Percentiles rank a stretch among this genome's conserved stretches.
phyloP scores from a whole-genome alignment of 2,797 vertebrate species.

The Protonibea diacanthus region DNA sequence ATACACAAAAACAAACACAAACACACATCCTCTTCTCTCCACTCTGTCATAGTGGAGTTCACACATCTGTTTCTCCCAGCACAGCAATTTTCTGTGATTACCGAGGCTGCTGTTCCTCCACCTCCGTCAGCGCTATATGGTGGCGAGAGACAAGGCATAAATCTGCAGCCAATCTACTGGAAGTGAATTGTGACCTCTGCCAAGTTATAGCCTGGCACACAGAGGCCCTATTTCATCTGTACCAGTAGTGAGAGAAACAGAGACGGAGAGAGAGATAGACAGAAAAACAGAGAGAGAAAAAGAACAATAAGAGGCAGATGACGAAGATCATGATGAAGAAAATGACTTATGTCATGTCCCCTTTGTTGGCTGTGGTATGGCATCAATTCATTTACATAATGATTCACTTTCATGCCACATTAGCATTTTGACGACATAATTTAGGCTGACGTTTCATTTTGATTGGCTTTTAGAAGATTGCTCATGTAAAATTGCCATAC shows the following conservation, averaged over 20 bases:
- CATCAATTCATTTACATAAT: slow-evolving; percentile 22
- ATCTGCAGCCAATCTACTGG: slow-evolving; percentile 77
- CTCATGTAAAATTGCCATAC: not conserved
- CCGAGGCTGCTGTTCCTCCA: slow-evolving; percentile 55
- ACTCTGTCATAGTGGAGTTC: slow-evolving; percentile 51
- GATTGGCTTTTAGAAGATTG: slow-evolving; percentile 33
- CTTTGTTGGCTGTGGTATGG: slow-evolving; percentile 10
- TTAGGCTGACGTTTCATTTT: slow-evolving; percentile 33
- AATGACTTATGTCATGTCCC: not conserved
- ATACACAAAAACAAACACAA: slow-evolving; percentile 17
- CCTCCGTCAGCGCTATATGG: slow-evolving; percentile 75
- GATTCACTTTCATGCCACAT: slow-evolving; percentile 20
- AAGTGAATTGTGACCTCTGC: slow-evolving; percentile 78
- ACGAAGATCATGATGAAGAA: slow-evolving; percentile 3
- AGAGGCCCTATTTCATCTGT: slow-evolving; percentile 51
- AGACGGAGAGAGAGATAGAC: slow-evolving; percentile 2
- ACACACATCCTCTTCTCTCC: slow-evolving; percentile 22
- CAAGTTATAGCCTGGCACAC: slow-evolving; percentile 64
- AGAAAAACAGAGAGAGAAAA: not conserved
- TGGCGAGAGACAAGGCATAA: slow-evolving; percentile 71
- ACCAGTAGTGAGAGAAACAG: slow-evolving; percentile 16
- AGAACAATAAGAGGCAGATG: not conserved
- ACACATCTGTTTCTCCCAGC: slow-evolving; percentile 64
- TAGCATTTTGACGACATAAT: slow-evolving; percentile 29
- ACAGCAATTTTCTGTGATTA: slow-evolving; percentile 79